phyloP scores from a whole-genome alignment of 1,140 invertebrate species.

The Rhopalosiphum maidis region DNA sequence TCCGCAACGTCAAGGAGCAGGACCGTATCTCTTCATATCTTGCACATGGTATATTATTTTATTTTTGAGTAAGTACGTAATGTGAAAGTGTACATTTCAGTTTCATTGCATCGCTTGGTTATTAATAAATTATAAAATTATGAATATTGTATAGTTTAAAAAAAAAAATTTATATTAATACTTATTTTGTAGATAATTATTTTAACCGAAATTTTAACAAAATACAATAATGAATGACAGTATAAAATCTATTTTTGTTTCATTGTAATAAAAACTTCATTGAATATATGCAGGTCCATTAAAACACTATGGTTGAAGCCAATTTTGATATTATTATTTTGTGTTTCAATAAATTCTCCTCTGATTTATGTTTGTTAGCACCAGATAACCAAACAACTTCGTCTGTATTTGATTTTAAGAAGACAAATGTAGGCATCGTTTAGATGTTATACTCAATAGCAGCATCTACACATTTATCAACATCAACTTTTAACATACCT shows the following conservation, averaged over 20 bases:
- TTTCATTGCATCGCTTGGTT: background rate
- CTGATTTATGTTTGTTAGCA: too few relatives aligned
- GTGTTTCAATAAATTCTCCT: too few relatives aligned
- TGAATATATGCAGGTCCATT: slow-evolving; percentile 24
- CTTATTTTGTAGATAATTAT: background rate
- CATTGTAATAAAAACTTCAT: background rate
- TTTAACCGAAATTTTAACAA: background rate
- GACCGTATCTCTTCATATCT: too few relatives aligned
- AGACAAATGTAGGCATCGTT: too few relatives aligned
- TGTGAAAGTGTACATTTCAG: background rate
- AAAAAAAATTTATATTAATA: background rate
- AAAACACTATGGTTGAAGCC: background rate
- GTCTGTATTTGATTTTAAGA: too few relatives aligned
- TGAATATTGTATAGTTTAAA: background rate
- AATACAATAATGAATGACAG: slow-evolving; percentile 6
- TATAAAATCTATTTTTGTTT: slow-evolving; percentile 21
- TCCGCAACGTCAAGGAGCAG: too few relatives aligned
- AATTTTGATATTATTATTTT: too few relatives aligned
- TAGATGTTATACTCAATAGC: too few relatives aligned
- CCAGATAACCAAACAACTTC: too few relatives aligned
- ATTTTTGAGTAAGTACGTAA: slow-evolving; percentile 22
- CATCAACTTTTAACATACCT: too few relatives aligned
- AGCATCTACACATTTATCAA: too few relatives aligned
- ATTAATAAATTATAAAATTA: background rate
- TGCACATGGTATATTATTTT: background rate